Conservation (phyloP, 2,888 invertebrate genomes). For the Fragum sueziense region DNA sequence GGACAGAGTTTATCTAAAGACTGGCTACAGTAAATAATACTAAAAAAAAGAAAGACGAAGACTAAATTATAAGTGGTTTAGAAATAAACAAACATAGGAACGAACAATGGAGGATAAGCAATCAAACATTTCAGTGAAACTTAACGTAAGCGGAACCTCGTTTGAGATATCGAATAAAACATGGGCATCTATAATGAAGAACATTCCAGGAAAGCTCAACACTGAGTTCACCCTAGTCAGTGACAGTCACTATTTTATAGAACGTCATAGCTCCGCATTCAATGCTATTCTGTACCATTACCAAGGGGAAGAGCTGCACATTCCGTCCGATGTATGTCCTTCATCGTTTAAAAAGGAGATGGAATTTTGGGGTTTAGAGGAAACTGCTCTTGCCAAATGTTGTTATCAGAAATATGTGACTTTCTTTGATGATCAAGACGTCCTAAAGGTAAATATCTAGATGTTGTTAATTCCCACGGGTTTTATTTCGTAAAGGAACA, state of each 20-base stretch:
- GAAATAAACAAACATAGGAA: neutral
- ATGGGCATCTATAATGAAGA: conserved; percentile 21
- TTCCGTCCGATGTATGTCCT: conserved; percentile 44
- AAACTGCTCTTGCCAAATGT: conserved; percentile 52
- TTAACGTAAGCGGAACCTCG: conserved; percentile 42
- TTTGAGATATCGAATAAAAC: conserved; percentile 40
- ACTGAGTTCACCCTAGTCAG: neutral
- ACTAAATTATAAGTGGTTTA: neutral
- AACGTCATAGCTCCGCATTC: conserved; percentile 39
- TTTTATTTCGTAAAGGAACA: too few relatives aligned
- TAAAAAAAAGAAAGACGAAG: neutral
- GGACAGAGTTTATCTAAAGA: too few relatives aligned
- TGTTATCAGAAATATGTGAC: conserved; percentile 59
- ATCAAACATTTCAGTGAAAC: neutral
- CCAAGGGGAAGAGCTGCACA: conserved; percentile 51
- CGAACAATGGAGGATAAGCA: neutral
- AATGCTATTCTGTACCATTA: conserved; percentile 40
- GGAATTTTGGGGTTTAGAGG: conserved; percentile 60
- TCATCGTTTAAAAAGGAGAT: conserved; percentile 54
- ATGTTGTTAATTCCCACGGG: too few relatives aligned
- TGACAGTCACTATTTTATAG: conserved; percentile 20
- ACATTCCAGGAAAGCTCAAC: conserved; percentile 15
- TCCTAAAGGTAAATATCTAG: conserved; percentile 40
- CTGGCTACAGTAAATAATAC: too few relatives aligned
- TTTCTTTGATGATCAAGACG: conserved; percentile 56